Evolutionary conservation across 2,888 invertebrate species (phyloP).

Genomic region (Hyles lineata): DNA sequence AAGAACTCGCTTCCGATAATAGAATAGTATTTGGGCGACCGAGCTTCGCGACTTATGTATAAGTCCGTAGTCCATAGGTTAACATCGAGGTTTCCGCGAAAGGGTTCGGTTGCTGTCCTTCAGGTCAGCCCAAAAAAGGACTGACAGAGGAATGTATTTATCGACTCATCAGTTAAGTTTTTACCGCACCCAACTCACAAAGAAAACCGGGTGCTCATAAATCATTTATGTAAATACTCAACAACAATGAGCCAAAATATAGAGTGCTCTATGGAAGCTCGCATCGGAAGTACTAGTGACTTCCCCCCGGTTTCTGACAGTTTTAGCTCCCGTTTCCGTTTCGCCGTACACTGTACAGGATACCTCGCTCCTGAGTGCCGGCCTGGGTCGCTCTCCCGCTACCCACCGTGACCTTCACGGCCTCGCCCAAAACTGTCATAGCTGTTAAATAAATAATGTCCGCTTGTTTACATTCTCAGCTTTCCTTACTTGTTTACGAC

Average conservation of each 20-base stretch:
- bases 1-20: no score
- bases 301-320: conserved; percentile 66
- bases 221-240: conserved; percentile 74
- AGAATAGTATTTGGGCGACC: no score
- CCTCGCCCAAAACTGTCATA: neutral
- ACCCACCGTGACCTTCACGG: conserved; percentile 10
- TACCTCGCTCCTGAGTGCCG: conserved; percentile 5
- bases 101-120: neutral
- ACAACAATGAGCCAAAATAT: conserved; percentile 72
- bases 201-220: conserved; percentile 60
- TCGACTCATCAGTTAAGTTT: neutral
- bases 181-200: conserved; percentile 41
- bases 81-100: neutral
- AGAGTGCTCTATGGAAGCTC: conserved; percentile 61
- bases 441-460: conserved; percentile 5
- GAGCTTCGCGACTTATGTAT: no score
- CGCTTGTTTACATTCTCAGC: conserved; percentile 10
- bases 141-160: conserved; percentile 7
- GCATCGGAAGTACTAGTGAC: conserved; percentile 66
- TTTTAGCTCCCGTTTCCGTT: conserved; percentile 66
- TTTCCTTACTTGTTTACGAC: neutral
- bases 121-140: neutral
- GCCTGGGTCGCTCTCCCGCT: conserved; percentile 8
- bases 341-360: conserved; percentile 39
- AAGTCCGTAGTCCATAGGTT: no score